phyloP scores from a whole-genome alignment of 2,113 vertebrate species.

The Ciconia maguari region DNA sequence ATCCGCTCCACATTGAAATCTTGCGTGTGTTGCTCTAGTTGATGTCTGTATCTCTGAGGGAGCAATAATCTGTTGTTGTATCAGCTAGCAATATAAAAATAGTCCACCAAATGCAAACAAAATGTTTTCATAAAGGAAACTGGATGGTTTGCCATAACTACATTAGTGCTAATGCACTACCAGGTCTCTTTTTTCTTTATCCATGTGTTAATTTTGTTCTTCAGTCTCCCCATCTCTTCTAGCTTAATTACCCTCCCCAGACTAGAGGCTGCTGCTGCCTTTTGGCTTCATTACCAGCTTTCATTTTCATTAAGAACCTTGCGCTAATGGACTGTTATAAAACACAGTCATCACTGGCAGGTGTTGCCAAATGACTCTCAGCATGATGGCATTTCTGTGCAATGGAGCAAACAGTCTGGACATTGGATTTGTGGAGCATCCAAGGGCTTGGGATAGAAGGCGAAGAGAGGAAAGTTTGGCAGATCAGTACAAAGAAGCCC shows the following conservation, averaged over 20 bases:
- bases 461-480: background rate
- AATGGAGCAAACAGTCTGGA: slow-evolving; percentile 59
- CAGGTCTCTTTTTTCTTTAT: slow-evolving; percentile 59
- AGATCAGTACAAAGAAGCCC: background rate
- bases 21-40: background rate
- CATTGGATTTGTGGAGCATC: slow-evolving; percentile 13
- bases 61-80: slow-evolving; percentile 25
- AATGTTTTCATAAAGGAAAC: slow-evolving; percentile 20
- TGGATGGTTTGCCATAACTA: slow-evolving; percentile 37
- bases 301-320: slow-evolving; percentile 81
- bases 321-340: slow-evolving; percentile 76
- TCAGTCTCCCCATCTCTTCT: slow-evolving; percentile 16
- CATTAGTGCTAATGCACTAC: slow-evolving; percentile 54
- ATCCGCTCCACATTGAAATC: background rate
- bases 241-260: slow-evolving; percentile 73
- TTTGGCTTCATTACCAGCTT: slow-evolving; percentile 79
- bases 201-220: slow-evolving; percentile 71
- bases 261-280: slow-evolving; percentile 68
- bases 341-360: slow-evolving; percentile 70
- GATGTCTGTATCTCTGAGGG: slow-evolving; percentile 20
- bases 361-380: slow-evolving; percentile 69
- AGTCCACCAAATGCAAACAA: background rate
- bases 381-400: slow-evolving; percentile 68
- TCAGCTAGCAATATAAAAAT: slow-evolving; percentile 20
- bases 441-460: slow-evolving; percentile 10